Evolutionary conservation across 2,888 invertebrate genomes (phyloP).

Genomic region (Phyllotreta striolata): DNA sequence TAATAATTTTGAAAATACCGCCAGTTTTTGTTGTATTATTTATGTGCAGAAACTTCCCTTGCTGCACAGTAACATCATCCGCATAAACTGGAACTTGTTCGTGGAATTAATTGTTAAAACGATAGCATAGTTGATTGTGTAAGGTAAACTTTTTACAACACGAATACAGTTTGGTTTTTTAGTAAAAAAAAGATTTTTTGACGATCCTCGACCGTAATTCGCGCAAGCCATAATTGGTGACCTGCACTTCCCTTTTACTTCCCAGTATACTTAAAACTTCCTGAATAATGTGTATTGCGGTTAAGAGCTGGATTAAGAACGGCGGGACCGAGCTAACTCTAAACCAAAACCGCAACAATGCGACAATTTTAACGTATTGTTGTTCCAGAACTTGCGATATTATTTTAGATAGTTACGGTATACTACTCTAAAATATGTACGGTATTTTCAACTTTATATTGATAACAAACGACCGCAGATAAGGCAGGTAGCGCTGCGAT

Average conservation of each 20-base stretch:
- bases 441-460: slow-evolving; percentile 14
- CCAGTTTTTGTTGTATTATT: slow-evolving; percentile 8
- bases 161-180: no score
- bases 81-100: no score
- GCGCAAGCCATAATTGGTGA: slow-evolving; percentile 18
- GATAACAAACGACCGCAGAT: slow-evolving; percentile 9
- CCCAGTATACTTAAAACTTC: slow-evolving; percentile 21
- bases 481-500: background rate
- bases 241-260: slow-evolving; percentile 16
- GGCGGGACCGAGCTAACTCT: slow-evolving; percentile 6
- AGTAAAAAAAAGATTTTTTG: background rate
- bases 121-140: no score
- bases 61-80: no score
- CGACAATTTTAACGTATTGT: slow-evolving; percentile 23
- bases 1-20: slow-evolving; percentile 11
- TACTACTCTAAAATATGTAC: slow-evolving; percentile 13
- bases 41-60: background rate
- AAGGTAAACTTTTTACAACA: no score
- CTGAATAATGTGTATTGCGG: slow-evolving; percentile 27
- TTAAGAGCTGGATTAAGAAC: slow-evolving; percentile 22
- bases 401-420: slow-evolving; percentile 18
- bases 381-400: slow-evolving; percentile 16
- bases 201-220: slow-evolving; percentile 7
- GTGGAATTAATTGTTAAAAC: no score
- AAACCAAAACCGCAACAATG: slow-evolving; percentile 22